A percentile compares a stretch with the other conserved stretches of the same genome.
Evolutionary conservation across 2,797 vertebrate genomes (phyloP).

Genomic region (Luscinia luscinia): DNA sequence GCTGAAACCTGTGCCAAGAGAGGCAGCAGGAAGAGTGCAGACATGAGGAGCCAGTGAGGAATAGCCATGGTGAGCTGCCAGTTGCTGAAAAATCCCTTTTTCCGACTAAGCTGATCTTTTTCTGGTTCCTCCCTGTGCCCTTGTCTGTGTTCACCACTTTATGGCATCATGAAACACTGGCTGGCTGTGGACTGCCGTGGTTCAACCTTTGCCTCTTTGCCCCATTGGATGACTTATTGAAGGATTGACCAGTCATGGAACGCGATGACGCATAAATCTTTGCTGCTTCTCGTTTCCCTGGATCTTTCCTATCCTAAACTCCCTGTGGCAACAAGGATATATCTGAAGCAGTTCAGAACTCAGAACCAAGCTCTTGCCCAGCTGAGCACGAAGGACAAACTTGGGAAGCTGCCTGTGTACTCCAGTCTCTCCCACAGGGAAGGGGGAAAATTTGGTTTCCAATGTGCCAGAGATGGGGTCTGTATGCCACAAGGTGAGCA

Average conservation of each 20-base stretch:
- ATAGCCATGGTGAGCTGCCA: background rate
- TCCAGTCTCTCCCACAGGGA: background rate
- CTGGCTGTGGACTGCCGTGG: background rate
- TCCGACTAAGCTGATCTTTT: background rate
- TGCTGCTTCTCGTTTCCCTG: background rate
- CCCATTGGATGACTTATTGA: slow-evolving; percentile 54
- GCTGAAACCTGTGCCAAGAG: background rate
- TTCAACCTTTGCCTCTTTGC: slow-evolving; percentile 70
- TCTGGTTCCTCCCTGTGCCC: background rate
- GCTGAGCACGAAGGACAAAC: background rate
- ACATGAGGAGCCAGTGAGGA: background rate
- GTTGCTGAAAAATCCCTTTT: background rate
- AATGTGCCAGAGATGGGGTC: background rate
- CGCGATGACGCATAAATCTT: background rate
- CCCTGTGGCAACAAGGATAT: background rate
- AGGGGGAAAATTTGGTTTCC: background rate
- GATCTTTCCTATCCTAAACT: background rate
- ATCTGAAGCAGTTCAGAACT: background rate
- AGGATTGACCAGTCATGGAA: background rate
- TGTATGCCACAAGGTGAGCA: background rate
- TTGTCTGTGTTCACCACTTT: background rate
- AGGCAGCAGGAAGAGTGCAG: background rate
- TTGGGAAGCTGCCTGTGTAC: background rate
- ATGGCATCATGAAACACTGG: background rate
- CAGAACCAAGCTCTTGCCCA: background rate